Base-by-base conservation (phyloP, 2,888 invertebrate genomes). In the Leucozona laternaria region DNA sequence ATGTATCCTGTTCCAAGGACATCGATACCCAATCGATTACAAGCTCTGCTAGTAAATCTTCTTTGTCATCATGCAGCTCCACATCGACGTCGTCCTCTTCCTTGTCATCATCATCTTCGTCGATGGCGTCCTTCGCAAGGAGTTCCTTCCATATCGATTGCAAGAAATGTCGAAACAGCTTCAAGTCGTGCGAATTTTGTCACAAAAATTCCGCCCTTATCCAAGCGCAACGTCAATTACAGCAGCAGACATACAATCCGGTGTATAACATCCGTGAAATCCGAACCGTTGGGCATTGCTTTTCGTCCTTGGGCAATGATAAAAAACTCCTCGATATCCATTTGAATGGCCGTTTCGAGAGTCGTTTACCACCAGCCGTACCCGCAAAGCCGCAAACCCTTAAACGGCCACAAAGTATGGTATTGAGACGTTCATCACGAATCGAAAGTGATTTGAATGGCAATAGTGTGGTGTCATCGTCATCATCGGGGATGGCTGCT, bases 251-350 rank as follows among this genome's bases (percentile, higher is more conserved):
- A 71, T 93, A 93, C 87, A 92, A 89, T 88, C 93, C 93, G 0
- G 93, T 93, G 0, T 93, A 93, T 79, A 93, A 93, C 88, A 92
- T 93, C 70, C 92, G 93, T 2, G 93, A 93, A 86, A 93, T 93
- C 40, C 91, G 93, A 76, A 92, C 93, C 0, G 90, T 90, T 0
- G 89, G 91, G 4, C 92, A 93, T 89, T 92, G 92, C 15, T 93
- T 93, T 89, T 93, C 93, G 40, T 91, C 92, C 50, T 89, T 93
- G 79, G 93, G 93, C 68, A 92, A 90, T 85, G 93, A 93, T 88
- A 93, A 93, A 86, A 93, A 93, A 81, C 88, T 93, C 20, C 88
- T 93, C 64, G 93, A 93, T 72, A 91, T 93, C 3, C 92, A 92
- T 70, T 88, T 92, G 87, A 90, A 90, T 84, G 90, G 90, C 0